These are phyloP conservation scores for Gymnocheta viridis DNA, from an alignment of 2,888 invertebrate genomes.

Conservation along the genomic window DNA sequence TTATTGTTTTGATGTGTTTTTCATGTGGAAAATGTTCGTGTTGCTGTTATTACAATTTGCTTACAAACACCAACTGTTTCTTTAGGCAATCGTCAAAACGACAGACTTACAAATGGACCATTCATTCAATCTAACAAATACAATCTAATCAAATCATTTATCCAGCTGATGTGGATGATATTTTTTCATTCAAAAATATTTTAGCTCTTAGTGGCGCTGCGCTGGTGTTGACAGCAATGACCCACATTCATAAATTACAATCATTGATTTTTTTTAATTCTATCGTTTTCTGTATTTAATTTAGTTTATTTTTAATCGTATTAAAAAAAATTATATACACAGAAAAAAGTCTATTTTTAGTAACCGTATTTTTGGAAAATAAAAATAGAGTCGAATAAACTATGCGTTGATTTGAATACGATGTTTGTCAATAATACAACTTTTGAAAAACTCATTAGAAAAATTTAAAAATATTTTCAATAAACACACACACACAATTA, in stretches of 20 bases:
- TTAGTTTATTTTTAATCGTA: conserved; percentile 9
- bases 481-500: too few species aligned
- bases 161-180: conserved; percentile 23
- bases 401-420: too few species aligned
- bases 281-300: conserved; percentile 5
- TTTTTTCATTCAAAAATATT: neutral
- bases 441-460: too few species aligned
- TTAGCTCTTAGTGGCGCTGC: conserved; percentile 44
- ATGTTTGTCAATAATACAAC: too few species aligned
- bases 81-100: neutral
- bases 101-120: neutral
- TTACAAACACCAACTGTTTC: conserved; percentile 1
- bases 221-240: conserved; percentile 77
- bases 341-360: too few species aligned
- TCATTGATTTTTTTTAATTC: conserved; percentile 57
- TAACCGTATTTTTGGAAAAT: too few species aligned
- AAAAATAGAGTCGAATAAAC: too few species aligned
- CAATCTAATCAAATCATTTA: conserved; percentile 23
- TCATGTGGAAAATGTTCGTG: neutral
- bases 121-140: neutral
- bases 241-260: conserved; percentile 80
- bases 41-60: conserved; percentile 10
- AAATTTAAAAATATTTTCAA: too few species aligned
- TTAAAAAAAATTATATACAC: too few species aligned
- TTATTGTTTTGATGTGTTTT: neutral